Base-by-base conservation (phyloP, 2,113 vertebrate species). In the Athene cunicularia region DNA sequence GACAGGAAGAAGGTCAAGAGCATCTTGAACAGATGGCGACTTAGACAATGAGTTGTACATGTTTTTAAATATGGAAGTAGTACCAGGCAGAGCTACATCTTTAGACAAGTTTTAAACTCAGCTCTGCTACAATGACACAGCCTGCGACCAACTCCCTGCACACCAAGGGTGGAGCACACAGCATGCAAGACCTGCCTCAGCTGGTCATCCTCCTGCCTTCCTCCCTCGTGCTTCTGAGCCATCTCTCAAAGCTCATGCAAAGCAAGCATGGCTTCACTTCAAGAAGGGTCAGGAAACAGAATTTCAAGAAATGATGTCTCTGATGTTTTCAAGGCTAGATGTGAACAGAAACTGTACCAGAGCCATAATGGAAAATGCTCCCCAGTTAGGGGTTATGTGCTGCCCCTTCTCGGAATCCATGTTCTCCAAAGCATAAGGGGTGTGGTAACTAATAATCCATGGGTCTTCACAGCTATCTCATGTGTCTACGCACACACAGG, bases 371-470 rank as follows among this genome's bases (percentile, higher is more conserved):
- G 37, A 75, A 72, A 50, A 41, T 1, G 10, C 4, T 77, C 17
- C n/a, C 13, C 9, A n/a, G 33, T 45, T 35, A 35, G 18, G 26
- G 33, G 17, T 39, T 68, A 30, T 3, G 1, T 18, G 19, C 45
- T 91, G 12, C 41, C 32, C 30, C 72, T 3, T 3, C 56, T 30
- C 52, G 58, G 59, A 90, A 76, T 60, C 53, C 32, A 41, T 5
- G 8, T 35, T 80, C 71, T 66, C 41, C 28, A 35, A n/a, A 30
- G 22, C 22, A 30, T 0, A 0, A 7, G 8, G 58, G 9, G 23
- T 26, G 32, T 4, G 8, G 32, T 76, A 28, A 84, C 32, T 43
- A 81, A 41, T 27, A 76, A 77, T 17, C 55, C 60, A 32, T 5
- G 1, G 6, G 12, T 56, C 23, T 52, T 56, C 35, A 59, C 9